Base-by-base conservation (phyloP, 1,140 invertebrate genomes). In the Ceratosolen solmsi region DNA sequence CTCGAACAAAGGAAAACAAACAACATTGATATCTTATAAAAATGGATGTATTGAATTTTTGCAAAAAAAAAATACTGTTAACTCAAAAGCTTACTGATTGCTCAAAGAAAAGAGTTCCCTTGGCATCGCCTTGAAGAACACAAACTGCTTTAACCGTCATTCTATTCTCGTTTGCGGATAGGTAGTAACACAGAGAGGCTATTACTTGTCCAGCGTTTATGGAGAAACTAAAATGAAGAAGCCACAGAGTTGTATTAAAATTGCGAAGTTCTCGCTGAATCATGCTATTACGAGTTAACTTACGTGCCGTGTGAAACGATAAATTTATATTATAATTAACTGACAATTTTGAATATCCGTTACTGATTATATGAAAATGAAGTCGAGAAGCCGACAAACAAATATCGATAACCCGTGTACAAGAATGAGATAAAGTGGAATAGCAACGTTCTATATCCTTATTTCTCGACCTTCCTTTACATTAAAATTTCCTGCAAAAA, bases 111-210 rank as follows among this genome's bases (percentile, higher is more conserved):
- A 97, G 89, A 7, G 95, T 96, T 83, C 97, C 97, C 83, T 94
- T 95, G 60, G 96, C 95, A 88, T 97, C 96, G 22, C 96, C 96
- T 79, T 95, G 95, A 75, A 98, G 91, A 85, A 97, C 96, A 89
- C 96, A 97, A 36, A 97, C 96, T 78, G 96, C 96, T 93, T 96
- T 97, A 27, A 89, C 80, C 46, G 92, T 89, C 87, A 91, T 93
- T 83, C 87, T 74, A 2, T 36, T 73, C 2, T 79, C 41, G 41
- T 30, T 25, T 30, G 51, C 27, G 30, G 73, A 41, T 38, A n/a
- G 63, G 56, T 30, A 25, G 54, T 63, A 71, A 71, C 41, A 13
- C n/a, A n/a, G n/a, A n/a, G n/a, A n/a, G n/a, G n/a, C n/a, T n/a
- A n/a, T n/a, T n/a, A 46, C 41, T 46, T 46, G 5, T 5, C 5